Evolutionary conservation across 2,888 invertebrate species (phyloP).

Genomic region (Lysandra coridon): DNA sequence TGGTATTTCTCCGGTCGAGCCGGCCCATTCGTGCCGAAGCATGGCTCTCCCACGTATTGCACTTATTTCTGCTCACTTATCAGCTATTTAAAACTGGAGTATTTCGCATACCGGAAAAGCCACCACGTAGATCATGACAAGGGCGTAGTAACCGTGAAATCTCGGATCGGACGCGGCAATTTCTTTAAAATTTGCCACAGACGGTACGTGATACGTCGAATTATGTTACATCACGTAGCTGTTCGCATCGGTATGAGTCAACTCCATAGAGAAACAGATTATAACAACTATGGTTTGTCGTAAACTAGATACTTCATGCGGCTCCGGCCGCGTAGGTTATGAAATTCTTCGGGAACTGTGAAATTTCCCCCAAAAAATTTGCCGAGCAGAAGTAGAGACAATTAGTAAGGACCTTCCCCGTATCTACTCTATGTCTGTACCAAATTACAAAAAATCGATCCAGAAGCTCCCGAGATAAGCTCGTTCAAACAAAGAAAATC

Average conservation of each 20-base stretch:
- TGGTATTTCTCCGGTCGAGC: too few species aligned
- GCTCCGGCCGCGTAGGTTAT: too few species aligned
- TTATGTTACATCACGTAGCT: background rate
- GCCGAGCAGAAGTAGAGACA: too few species aligned
- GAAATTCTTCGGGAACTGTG: too few species aligned
- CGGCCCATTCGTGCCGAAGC: too few species aligned
- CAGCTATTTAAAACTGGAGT: background rate
- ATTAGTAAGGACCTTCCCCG: too few species aligned
- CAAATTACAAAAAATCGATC: too few species aligned
- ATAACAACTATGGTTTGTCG: background rate
- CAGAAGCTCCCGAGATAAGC: too few species aligned
- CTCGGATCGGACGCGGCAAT: background rate
- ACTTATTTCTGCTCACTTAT: background rate
- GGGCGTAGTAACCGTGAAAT: slow-evolving; percentile 6
- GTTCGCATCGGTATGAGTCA: background rate
- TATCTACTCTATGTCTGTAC: too few species aligned
- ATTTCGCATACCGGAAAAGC: background rate
- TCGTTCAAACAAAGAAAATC: too few species aligned
- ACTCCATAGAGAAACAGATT: slow-evolving; percentile 3
- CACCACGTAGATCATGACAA: background rate
- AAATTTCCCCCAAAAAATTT: too few species aligned
- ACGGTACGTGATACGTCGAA: slow-evolving; percentile 10
- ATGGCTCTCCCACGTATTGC: background rate
- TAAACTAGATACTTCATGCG: background rate
- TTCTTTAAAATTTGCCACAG: slow-evolving; percentile 14